Percentiles rank a stretch among this genome's conserved stretches.
phyloP scores from a whole-genome alignment of 2,888 invertebrate genomes.

The Eristalinus aeneus region DNA sequence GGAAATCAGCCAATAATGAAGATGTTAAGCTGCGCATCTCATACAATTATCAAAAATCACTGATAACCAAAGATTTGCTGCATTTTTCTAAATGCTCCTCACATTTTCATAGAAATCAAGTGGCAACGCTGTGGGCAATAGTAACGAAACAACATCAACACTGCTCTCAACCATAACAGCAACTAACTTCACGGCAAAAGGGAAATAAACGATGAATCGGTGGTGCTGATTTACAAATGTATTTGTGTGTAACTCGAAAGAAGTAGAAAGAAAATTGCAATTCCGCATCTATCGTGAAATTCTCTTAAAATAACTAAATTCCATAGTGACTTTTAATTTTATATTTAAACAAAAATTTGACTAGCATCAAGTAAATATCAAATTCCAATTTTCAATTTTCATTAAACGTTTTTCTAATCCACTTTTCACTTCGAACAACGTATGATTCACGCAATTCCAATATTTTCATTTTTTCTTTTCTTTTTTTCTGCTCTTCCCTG shows the following conservation, averaged over 20 bases:
- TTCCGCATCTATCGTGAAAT: conserved; percentile 69
- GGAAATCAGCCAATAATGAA: too few relatives aligned
- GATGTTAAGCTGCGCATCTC: too few relatives aligned
- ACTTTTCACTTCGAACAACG: background rate
- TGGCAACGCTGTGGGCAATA: background rate
- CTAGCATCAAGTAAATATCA: conserved; percentile 56
- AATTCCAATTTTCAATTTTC: background rate
- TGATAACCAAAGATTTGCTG: too few relatives aligned
- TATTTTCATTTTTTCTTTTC: conserved; percentile 49
- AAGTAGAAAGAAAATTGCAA: conserved; percentile 68
- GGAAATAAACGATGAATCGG: conserved; percentile 59
- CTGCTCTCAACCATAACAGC: background rate
- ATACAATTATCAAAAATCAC: too few relatives aligned
- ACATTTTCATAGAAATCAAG: too few relatives aligned
- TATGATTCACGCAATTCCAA: conserved; percentile 66
- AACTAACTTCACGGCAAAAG: conserved; percentile 56
- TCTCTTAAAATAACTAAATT: conserved; percentile 60
- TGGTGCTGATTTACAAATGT: conserved; percentile 49
- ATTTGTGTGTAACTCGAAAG: conserved; percentile 63
- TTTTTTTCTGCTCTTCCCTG: conserved; percentile 21
- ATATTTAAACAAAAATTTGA: conserved; percentile 46
- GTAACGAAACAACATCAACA: background rate
- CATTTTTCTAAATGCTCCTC: too few relatives aligned
- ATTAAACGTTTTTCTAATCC: conserved; percentile 1
- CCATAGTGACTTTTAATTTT: conserved; percentile 53